These are phyloP conservation scores for Hypanus sabinus DNA, from an alignment of 2,113 vertebrate species.

Conservation along the genomic window DNA sequence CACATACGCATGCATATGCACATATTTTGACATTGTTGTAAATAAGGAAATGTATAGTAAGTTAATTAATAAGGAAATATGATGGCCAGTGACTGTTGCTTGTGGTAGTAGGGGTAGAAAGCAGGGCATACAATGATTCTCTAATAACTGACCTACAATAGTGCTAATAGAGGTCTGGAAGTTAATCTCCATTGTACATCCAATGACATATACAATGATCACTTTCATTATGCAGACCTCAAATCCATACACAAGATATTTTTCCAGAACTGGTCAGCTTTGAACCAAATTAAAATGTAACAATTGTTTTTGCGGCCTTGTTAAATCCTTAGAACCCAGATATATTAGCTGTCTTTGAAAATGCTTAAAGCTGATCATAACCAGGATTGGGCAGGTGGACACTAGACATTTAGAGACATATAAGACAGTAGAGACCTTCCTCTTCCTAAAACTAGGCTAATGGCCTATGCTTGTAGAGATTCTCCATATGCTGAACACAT, in stretches of 20 bases:
- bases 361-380: not conserved
- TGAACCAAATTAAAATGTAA: not conserved
- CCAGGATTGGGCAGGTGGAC: not conserved
- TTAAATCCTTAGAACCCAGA: not conserved
- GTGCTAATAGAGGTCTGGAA: no score
- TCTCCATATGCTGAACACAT: not conserved
- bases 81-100: no score
- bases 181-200: not conserved
- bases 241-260: not conserved
- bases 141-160: no score
- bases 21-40: not conserved
- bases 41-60: not conserved
- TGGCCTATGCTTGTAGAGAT: not conserved
- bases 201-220: not conserved
- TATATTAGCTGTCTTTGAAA: not conserved
- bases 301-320: not conserved
- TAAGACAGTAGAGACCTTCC: not conserved
- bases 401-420: no score
- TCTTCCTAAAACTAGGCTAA: not conserved
- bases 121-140: no score
- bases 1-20: not conserved
- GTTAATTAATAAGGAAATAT: no score
- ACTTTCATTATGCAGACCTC: not conserved
- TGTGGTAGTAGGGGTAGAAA: no score
- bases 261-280: not conserved